A percentile compares a stretch with the other conserved stretches of the same genome.
These are phyloP conservation scores for Micrasema longulum DNA, from an alignment of 1,140 invertebrate genomes.

Conservation along the genomic window DNA sequence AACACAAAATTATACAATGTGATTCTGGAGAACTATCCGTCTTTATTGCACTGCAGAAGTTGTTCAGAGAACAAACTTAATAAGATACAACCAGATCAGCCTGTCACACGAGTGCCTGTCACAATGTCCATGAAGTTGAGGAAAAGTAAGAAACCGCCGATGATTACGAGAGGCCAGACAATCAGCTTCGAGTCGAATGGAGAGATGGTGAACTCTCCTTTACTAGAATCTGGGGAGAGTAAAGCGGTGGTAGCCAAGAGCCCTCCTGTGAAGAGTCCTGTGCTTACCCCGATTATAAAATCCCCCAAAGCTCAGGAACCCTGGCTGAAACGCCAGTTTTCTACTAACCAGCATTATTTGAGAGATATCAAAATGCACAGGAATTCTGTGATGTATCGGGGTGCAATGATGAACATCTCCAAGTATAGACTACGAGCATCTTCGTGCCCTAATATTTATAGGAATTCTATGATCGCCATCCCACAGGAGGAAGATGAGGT, in stretches of 20 bases:
- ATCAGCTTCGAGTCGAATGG: constrained; percentile 35
- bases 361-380: constrained; percentile 81
- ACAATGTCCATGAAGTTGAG: constrained; percentile 75
- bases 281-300: constrained; percentile 41
- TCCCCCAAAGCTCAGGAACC: constrained; percentile 55
- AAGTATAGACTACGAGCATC: constrained; percentile 86
- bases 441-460: constrained; percentile 90
- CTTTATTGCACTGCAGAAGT: constrained; percentile 73
- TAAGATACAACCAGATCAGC: constrained; percentile 63
- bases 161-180: constrained; percentile 46
- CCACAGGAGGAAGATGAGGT: constrained; percentile 81
- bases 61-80: constrained; percentile 75
- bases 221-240: not conserved
- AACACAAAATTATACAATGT: constrained; percentile 78
- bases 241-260: constrained; percentile 19
- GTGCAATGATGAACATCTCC: constrained; percentile 83
- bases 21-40: constrained; percentile 80
- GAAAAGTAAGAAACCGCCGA: constrained; percentile 60
- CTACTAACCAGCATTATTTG: constrained; percentile 76
- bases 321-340: constrained; percentile 73
- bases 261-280: constrained; percentile 37
- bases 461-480: constrained; percentile 89
- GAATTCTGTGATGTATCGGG: constrained; percentile 86
- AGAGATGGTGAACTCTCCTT: constrained; percentile 31
- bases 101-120: constrained; percentile 65